Percentiles rank a stretch among this genome's conserved stretches.
Evolutionary conservation across 2,797 vertebrate species (phyloP).

Genomic region (Peromyscus eremicus): DNA sequence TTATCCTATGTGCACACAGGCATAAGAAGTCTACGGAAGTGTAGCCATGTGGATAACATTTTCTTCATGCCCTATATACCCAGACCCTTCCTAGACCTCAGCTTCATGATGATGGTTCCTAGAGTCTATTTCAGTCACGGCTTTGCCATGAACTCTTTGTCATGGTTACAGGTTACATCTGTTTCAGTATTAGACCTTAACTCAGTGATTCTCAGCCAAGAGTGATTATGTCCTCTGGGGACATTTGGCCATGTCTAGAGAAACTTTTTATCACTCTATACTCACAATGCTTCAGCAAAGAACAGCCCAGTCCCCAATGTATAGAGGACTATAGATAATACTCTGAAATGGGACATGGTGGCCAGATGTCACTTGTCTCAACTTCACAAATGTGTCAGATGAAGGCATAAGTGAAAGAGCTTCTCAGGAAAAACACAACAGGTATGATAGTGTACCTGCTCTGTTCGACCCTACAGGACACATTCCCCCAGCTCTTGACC

Average conservation of each 20-base stretch:
- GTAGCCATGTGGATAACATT: neutral
- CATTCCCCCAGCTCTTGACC: neutral
- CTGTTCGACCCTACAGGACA: neutral
- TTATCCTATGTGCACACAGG: too few species aligned
- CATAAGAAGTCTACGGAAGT: neutral
- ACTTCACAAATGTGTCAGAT: neutral
- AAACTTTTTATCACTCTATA: neutral
- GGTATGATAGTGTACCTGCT: too few species aligned
- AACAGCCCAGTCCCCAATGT: too few species aligned
- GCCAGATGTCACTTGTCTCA: neutral
- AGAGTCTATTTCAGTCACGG: neutral
- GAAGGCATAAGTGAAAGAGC: neutral
- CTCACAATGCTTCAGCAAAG: neutral
- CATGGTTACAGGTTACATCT: neutral
- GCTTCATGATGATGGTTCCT: neutral
- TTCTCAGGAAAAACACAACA: neutral
- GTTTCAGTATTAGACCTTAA: neutral
- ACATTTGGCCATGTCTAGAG: neutral
- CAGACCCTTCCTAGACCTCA: neutral
- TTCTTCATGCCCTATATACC: neutral
- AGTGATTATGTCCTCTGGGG: neutral
- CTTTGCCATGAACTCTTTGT: neutral
- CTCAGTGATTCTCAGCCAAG: neutral
- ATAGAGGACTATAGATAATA: neutral
- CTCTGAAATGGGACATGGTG: neutral